Evolutionary conservation across 1,140 invertebrate species (phyloP).

Genomic region (Papilio aristodemus): DNA sequence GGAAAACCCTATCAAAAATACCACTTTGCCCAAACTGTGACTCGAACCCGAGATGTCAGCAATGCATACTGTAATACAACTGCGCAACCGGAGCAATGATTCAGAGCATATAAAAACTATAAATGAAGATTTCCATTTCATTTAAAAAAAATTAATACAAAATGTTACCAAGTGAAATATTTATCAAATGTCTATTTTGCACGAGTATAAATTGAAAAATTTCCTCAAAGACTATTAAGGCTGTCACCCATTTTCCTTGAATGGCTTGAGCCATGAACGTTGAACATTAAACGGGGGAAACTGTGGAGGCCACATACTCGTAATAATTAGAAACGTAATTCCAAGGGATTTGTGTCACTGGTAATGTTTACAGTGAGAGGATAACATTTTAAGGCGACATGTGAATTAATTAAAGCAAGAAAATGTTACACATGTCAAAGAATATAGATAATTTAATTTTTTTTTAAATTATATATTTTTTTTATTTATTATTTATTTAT

Average conservation of each 20-base stretch:
- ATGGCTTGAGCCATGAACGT: not conserved
- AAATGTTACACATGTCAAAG: not conserved
- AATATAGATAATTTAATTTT: not conserved
- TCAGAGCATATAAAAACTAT: too few relatives aligned
- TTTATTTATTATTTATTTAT: too few relatives aligned
- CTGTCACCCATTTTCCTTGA: not conserved
- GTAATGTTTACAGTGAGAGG: conserved; percentile 6
- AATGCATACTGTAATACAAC: too few relatives aligned
- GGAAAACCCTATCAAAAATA: too few relatives aligned
- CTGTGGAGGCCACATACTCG: conserved; percentile 2
- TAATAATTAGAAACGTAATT: conserved; percentile 23
- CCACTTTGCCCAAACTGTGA: too few relatives aligned
- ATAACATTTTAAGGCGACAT: conserved; percentile 16
- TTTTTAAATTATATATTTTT: too few relatives aligned
- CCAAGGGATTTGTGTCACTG: conserved; percentile 19
- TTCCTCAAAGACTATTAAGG: conserved; percentile 11
- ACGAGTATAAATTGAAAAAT: not conserved
- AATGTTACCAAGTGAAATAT: too few relatives aligned
- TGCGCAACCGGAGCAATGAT: too few relatives aligned
- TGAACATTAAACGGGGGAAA: conserved; percentile 1
- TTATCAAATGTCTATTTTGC: too few relatives aligned
- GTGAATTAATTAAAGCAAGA: conserved; percentile 13
- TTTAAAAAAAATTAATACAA: too few relatives aligned
- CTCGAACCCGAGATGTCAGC: too few relatives aligned
- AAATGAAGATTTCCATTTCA: too few relatives aligned